Evolutionary conservation across 2,113 vertebrate genomes (phyloP), one percentile per base, ranked within the genome.

Genomic region (Gymnocephalus cernua): DNA sequence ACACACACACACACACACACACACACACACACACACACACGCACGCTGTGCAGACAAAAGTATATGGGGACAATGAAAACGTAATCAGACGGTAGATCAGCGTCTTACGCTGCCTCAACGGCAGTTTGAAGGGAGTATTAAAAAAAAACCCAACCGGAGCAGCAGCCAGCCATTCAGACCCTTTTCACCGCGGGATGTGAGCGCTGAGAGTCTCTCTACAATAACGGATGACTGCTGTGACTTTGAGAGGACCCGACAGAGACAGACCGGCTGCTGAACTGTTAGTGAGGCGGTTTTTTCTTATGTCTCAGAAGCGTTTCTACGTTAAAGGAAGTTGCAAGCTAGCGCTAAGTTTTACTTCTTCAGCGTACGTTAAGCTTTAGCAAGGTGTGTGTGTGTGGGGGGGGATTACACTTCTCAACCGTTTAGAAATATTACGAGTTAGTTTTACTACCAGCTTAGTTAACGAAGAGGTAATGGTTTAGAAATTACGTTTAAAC

Each of bases 41-140:
- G n/a, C n/a, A n/a, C n/a, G n/a, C n/a, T n/a, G n/a, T n/a, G n/a
- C n/a, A n/a, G 18, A 59, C 4, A 14, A 1, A 14, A 6, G 25
- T 10, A 0, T 0, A 11, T 1, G 16, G 1, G 44, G 32, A 73
- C 62, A 56, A 81, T 12, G 0, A 62, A 35, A n/a, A 4, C 16
- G 44, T 3, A 73, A 76, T 74, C 64, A 56, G 73, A 79, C 10
- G 74, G 15, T 35, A 61, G 78, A 85, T 73, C 73, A 64, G 65
- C 32, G 41, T 6, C 56, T 53, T 27, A 8, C 63, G 15, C 35
- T 8, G 19, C 4, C 27, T 21, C 6, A 1, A 14, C 44, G 13
- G 4, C 67, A 58, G 54, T n/a, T 29, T 54, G 68, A 72, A 64
- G 68, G 38, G 13, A 32, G 63, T 25, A 6, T 6, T 3, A 3